phyloP scores from a whole-genome alignment of 2,113 vertebrate species.

The Zonotrichia leucophrys region DNA sequence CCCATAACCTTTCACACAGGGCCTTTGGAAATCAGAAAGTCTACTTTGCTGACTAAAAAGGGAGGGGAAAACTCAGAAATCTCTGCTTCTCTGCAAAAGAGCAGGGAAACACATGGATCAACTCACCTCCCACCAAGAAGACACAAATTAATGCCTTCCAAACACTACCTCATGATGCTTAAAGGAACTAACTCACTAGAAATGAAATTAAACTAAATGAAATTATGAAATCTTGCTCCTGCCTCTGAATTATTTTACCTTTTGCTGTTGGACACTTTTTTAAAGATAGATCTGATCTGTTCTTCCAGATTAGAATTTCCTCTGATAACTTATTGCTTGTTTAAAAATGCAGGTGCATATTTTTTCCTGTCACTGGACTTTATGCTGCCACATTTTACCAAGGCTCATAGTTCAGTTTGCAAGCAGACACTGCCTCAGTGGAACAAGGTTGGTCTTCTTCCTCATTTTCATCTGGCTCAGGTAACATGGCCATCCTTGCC shows the following conservation, averaged over 20 bases:
- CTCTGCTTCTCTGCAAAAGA: neutral
- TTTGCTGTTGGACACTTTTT: neutral
- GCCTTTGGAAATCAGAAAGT: neutral
- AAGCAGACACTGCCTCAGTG: neutral
- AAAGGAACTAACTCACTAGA: neutral
- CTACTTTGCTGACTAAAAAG: neutral
- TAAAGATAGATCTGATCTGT: neutral
- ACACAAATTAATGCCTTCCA: neutral
- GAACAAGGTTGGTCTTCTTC: neutral
- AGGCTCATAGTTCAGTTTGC: neutral
- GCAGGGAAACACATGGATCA: neutral
- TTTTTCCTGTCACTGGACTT: neutral
- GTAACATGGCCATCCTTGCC: neutral
- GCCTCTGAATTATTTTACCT: neutral
- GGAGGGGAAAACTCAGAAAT: neutral
- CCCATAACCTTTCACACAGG: neutral
- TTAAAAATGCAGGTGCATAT: neutral
- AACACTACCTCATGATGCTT: neutral
- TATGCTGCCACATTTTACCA: neutral
- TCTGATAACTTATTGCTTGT: neutral
- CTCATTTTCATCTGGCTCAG: neutral
- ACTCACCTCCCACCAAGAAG: neutral
- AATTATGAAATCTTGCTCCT: neutral
- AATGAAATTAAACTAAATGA: neutral
- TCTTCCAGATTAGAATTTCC: neutral